Base-by-base conservation (phyloP, 2,113 vertebrate species). In the Gadus chalcogrammus region DNA sequence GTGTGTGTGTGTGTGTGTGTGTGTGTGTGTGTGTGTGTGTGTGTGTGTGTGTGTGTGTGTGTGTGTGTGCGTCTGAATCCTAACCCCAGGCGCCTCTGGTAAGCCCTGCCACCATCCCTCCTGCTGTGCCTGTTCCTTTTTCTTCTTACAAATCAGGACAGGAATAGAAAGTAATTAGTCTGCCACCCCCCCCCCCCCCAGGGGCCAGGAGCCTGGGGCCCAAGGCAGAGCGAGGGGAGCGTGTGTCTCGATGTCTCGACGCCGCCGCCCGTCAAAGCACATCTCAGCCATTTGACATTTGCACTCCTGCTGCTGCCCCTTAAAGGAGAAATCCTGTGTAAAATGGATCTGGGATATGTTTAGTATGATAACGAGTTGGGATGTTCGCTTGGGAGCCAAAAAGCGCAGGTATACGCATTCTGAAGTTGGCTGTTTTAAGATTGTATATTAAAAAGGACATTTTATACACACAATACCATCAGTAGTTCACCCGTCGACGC, bases 151-250 rank as follows among this genome's bases (percentile, higher is more conserved):
- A 55, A 65, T 63, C 0, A 12, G 79, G 78, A 85, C 84, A 85
- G 83, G 87, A 91, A 91, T 91, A 92, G 91, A 90, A 91, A 85
- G 82, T 90, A 89, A 91, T 92, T 91, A 90, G 89, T 79, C 81
- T 80, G 72, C 75, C 78, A 73, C 38, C 38, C 38, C 38, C 38
- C 38, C 24, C 38, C 11, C 38, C 38, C 12, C 42, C 42, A 48
- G 42, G 42, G 42, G 42, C 42, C 42, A 48, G 38, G 38, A 24
- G 24, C 24, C 82, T 85, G 88, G 78, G 82, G 88, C 79, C 90
- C 75, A 85, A 86, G 89, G 88, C 85, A 79, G 86, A 88, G 83
- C 77, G 79, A 20, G 69, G 77, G 84, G 86, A 86, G 74, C 65
- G 48, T 8, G 17, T 18, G 63, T 71, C 62, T 75, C 78, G 73